Base-by-base conservation (phyloP, 2,888 invertebrate genomes). In the Meteorus colon region DNA sequence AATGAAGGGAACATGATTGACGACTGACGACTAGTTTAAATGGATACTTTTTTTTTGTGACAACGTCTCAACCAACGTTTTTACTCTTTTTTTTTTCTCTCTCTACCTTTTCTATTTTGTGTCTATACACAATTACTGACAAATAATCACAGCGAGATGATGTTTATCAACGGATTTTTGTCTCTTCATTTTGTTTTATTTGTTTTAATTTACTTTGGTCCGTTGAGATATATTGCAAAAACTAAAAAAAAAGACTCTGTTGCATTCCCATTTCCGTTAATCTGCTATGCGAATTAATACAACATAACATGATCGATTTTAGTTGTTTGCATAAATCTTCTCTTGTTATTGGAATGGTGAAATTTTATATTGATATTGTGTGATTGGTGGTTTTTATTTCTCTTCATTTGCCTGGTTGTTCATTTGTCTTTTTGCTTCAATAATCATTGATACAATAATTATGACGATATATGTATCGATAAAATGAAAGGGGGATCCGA, bases 371-470 rank as follows among this genome's bases (percentile, higher is more conserved):
- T 63, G 60, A 34, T 34, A 48, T n/a, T 16, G n/a, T 4, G 16
- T n/a, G 48, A 16, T 48, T 5, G 48, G 16, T 48, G n/a, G 12
- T 41, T 12, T 12, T 12, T 41, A 8, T 41, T 12, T 41, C 12
- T 41, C 8, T 41, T 41, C 12, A 41, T 41, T 41, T 41, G 41
- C 41, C 12, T 41, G 41, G 2, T 41, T 12, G 12, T 41, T 41
- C 12, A 41, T 12, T 41, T 41, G 24, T 24, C 24, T 8, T 12
- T 62, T 67, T 63, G 72, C 63, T 51, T 73, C 24, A 70, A 77
- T 79, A 78, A 77, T 79, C 80, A 80, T 79, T 76, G 78, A 79
- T 80, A 79, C 77, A 78, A 79, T 79, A 75, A 80, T 80, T 77
- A 77, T 71, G 78, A 74, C 78, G 77, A 75, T 60, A 48, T n/a